A percentile compares a stretch with the other conserved stretches of the same genome.
phyloP scores from a whole-genome alignment of 2,797 vertebrate genomes.

The Bovichtus variegatus region DNA sequence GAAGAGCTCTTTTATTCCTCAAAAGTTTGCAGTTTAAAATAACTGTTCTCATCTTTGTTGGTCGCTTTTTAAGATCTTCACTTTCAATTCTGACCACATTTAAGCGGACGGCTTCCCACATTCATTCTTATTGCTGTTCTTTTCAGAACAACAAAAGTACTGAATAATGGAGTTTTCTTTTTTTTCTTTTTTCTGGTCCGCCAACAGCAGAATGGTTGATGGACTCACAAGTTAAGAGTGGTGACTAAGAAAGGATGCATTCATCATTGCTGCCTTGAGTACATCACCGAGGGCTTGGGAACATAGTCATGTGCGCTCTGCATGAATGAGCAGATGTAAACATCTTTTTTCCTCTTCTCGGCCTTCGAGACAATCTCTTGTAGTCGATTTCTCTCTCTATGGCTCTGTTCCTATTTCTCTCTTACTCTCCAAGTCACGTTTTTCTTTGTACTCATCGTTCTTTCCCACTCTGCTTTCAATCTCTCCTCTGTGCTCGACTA shows the following conservation, averaged over 20 bases:
- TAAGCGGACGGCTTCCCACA: slow-evolving; percentile 41
- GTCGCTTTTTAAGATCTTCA: slow-evolving; percentile 46
- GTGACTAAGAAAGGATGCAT: slow-evolving; percentile 57
- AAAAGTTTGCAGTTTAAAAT: slow-evolving; percentile 17
- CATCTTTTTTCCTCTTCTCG: slow-evolving; percentile 33
- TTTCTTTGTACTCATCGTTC: neutral
- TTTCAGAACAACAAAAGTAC: slow-evolving; percentile 64
- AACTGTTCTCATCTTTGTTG: slow-evolving; percentile 41
- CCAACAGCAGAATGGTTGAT: slow-evolving; percentile 51
- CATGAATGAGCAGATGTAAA: slow-evolving; percentile 67
- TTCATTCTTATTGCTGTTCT: slow-evolving; percentile 64
- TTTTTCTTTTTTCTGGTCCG: slow-evolving; percentile 33
- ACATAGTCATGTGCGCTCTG: slow-evolving; percentile 48
- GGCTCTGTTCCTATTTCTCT: neutral
- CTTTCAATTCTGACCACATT: slow-evolving; percentile 45
- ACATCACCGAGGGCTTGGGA: slow-evolving; percentile 48
- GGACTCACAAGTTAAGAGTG: slow-evolving; percentile 51
- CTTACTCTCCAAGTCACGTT: neutral
- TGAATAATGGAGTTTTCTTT: slow-evolving; percentile 62
- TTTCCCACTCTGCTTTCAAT: neutral
- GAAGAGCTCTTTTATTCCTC: slow-evolving; percentile 47
- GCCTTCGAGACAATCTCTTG: slow-evolving; percentile 37
- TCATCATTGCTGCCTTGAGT: slow-evolving; percentile 56
- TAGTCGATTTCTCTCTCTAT: slow-evolving; percentile 23
- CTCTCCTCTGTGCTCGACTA: slow-evolving; percentile 12